A percentile compares a stretch with the other conserved stretches of the same genome.
Evolutionary conservation across 2,888 invertebrate genomes (phyloP).

Genomic region (Falcaria lacertinaria): DNA sequence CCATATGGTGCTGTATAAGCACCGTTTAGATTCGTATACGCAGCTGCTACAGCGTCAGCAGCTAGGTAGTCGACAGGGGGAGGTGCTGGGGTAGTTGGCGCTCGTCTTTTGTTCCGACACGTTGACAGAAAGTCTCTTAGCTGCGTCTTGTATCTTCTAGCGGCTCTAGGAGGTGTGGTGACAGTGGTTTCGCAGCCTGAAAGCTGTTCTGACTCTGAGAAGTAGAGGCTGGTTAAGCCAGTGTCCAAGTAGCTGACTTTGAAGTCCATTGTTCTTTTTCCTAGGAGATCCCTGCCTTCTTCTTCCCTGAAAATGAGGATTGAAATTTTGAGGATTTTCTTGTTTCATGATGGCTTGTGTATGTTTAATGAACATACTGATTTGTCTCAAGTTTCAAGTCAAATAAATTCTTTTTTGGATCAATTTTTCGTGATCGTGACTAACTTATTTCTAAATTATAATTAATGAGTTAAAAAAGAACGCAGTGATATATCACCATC

Average conservation of each 20-base stretch:
- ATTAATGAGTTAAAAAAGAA: not conserved
- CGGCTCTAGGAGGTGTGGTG: conserved; percentile 87
- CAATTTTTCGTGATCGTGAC: too few relatives aligned
- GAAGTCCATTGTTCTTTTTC: conserved; percentile 99
- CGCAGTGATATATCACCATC: not conserved
- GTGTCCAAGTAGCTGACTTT: conserved; percentile 98
- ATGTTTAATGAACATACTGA: too few relatives aligned
- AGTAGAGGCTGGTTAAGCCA: conserved; percentile 93
- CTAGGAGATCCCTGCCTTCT: conserved; percentile 97
- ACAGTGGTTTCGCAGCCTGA: conserved; percentile 81
- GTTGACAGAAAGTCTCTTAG: conserved; percentile 95
- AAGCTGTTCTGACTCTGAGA: conserved; percentile 91
- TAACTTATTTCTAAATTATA: too few relatives aligned
- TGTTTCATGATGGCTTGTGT: not conserved
- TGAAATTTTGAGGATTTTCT: not conserved
- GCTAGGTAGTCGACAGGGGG: conserved; percentile 85
- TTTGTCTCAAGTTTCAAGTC: too few relatives aligned
- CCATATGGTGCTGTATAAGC: conserved; percentile 91
- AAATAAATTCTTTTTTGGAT: too few relatives aligned
- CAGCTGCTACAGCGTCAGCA: conserved; percentile 85
- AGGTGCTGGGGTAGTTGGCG: conserved; percentile 77
- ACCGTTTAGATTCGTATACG: conserved; percentile 89
- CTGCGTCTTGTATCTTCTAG: conserved; percentile 95
- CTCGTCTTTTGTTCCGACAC: conserved; percentile 90
- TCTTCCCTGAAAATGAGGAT: conserved; percentile 88